Conservation (phyloP, 2,113 vertebrate genomes). For the Melanocharis versteri region DNA sequence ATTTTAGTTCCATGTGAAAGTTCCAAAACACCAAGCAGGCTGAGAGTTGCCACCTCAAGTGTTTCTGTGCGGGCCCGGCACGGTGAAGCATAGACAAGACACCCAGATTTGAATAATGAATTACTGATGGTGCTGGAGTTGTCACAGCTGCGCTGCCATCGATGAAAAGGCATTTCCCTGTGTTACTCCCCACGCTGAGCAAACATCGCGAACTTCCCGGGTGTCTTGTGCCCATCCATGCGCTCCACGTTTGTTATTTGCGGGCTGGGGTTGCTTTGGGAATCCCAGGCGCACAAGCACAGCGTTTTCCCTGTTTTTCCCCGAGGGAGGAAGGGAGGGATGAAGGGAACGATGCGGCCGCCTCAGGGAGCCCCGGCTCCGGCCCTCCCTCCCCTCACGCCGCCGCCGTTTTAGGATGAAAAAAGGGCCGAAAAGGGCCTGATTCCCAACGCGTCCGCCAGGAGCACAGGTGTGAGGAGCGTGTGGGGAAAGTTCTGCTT, state of each 20-base stretch:
- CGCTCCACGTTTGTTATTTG: neutral
- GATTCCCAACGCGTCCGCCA: accelerated
- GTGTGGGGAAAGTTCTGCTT: accelerated
- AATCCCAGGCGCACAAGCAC: accelerated
- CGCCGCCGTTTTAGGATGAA: neutral
- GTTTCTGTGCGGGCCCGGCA: neutral
- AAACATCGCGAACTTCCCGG: neutral
- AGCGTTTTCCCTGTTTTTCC: neutral
- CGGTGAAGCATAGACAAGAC: no score
- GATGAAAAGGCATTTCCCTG: neutral
- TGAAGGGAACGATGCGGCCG: accelerated
- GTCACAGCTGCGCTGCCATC: accelerated
- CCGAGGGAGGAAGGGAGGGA: neutral
- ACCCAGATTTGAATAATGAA: neutral
- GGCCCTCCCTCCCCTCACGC: accelerated
- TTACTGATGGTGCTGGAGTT: neutral
- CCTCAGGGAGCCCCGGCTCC: accelerated
- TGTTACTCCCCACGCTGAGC: neutral
- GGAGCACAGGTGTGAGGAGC: neutral
- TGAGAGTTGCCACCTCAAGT: neutral
- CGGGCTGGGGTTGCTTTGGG: neutral
- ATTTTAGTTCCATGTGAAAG: neutral
- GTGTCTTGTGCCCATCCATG: accelerated
- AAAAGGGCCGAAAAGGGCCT: neutral
- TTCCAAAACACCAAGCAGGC: neutral